Evolutionary conservation across 2,888 invertebrate species (phyloP), one percentile per base, ranked within the genome.

Genomic region (Drosophila tripunctata): DNA sequence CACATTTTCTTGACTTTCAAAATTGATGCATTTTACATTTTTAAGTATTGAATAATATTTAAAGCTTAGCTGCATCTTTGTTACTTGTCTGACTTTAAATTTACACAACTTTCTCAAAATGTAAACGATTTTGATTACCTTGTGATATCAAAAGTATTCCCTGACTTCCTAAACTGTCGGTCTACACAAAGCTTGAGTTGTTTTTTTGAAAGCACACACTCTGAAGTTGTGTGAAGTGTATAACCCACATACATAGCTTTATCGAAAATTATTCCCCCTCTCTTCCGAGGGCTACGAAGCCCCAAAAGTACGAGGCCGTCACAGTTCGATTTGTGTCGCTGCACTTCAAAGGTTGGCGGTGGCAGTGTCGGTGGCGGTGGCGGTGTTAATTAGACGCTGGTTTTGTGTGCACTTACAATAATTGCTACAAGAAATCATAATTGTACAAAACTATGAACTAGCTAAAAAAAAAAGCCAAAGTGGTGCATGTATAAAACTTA

Each of bases 301-400:
- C 4, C 15, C 15, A 22, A 7, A 14, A n/a, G 10, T 22, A 48
- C 50, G 14, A 51, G 40, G 45, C 36, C 27, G 31, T 55, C 45
- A 48, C 54, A 45, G 63, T 64, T 58, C 58, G 65, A 44, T 55
- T 45, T 40, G 52, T 70, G 76, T 70, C 80, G 86, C 64, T 65
- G 73, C 69, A 80, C 80, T 78, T 85, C 79, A 78, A 80, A 85
- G 83, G n/a, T n/a, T n/a, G n/a, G n/a, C n/a, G n/a, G n/a, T n/a
- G n/a, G n/a, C n/a, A n/a, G n/a, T n/a, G n/a, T n/a, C n/a, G n/a
- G n/a, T n/a, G n/a, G n/a, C n/a, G n/a, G 58, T 55, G 62, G 24
- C 66, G 67, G 67, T 77, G 80, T 67, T 81, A 75, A 81, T 83
- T 86, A 80, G 78, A 80, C 78, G 75, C 75, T 64, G 61, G 70